Base-by-base conservation (phyloP, 2,113 vertebrate genomes). In the Pseudonaja textilis region DNA sequence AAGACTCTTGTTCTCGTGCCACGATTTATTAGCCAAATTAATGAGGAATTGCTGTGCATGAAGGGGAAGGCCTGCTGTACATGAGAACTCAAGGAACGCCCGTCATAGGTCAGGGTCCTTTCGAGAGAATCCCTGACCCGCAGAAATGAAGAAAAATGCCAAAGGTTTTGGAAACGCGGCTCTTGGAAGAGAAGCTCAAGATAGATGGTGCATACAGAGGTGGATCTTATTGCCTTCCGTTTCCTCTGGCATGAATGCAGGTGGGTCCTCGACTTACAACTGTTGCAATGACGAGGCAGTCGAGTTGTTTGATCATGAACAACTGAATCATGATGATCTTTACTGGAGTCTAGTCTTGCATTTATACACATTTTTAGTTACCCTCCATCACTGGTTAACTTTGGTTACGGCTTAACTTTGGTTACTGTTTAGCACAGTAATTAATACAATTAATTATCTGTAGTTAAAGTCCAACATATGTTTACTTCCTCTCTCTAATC, bases 1-100 rank as follows among this genome's bases (percentile, higher is more conserved):
- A 26, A 96, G 95, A 96, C 95, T 97, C 96, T 96, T 95, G 96
- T 97, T 97, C 96, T 97, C 94, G 92, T 14, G 87, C 93, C 91
- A 95, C 96, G 95, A 97, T 97, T 97, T 97, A 97, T 97, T 97
- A 96, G 93, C 94, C 95, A 96, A 97, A 97, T 97, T 97, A 97
- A 97, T 97, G 97, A 97, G 94, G 96, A 96, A 96, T 93, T 95
- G 96, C 91, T 88, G 93, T 91, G 93, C 91, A 96, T 94, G 94
- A 90, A 95, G 95, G 95, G 92, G 93, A 95, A 93, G 94, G 95
- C 95, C 96, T 92, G 96, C 93, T 96, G 96, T 94, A 96, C 94
- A 96, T 94, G 95, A 93, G 93, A 96, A 94, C 91, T 85, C 92
- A 90, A 64, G 93, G 95, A 93, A 91, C 50, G 93, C 69, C 5